These are phyloP conservation scores for Chroicocephalus ridibundus DNA, from an alignment of 2,113 vertebrate species.

Conservation along the genomic window DNA sequence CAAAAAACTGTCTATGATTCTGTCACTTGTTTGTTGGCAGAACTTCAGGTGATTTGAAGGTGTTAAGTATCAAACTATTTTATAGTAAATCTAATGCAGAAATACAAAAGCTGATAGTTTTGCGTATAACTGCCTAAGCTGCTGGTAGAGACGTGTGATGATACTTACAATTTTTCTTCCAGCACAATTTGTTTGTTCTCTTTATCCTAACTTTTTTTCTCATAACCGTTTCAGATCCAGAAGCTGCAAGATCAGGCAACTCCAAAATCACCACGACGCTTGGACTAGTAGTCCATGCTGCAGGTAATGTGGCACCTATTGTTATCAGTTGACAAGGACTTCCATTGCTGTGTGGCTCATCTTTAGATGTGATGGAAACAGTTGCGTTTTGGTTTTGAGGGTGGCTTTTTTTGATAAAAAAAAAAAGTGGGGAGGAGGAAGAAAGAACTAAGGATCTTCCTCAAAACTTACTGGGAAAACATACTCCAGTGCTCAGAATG, in stretches of 20 bases:
- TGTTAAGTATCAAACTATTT: neutral
- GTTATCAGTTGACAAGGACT: neutral
- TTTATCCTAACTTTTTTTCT: constrained; percentile 1
- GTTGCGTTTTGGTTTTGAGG: neutral
- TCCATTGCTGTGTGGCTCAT: neutral
- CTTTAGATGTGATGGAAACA: neutral
- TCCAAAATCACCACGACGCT: constrained; percentile 97
- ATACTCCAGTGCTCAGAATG: neutral
- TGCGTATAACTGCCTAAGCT: neutral
- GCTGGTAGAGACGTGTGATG: neutral
- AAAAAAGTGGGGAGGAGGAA: neutral
- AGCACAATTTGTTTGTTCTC: neutral
- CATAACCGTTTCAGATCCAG: constrained; percentile 82
- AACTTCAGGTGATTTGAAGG: neutral
- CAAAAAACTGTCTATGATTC: neutral
- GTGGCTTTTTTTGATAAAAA: neutral
- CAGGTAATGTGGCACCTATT: constrained; percentile 76
- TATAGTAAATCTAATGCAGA: neutral
- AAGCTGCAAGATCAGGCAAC: constrained; percentile 83
- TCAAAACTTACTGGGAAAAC: neutral
- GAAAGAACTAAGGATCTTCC: neutral
- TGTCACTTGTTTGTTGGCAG: neutral
- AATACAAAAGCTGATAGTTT: neutral
- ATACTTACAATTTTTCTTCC: neutral
- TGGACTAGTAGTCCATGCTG: constrained; percentile 96